Base-by-base conservation (phyloP, 2,797 vertebrate genomes). In the Otus scops region DNA sequence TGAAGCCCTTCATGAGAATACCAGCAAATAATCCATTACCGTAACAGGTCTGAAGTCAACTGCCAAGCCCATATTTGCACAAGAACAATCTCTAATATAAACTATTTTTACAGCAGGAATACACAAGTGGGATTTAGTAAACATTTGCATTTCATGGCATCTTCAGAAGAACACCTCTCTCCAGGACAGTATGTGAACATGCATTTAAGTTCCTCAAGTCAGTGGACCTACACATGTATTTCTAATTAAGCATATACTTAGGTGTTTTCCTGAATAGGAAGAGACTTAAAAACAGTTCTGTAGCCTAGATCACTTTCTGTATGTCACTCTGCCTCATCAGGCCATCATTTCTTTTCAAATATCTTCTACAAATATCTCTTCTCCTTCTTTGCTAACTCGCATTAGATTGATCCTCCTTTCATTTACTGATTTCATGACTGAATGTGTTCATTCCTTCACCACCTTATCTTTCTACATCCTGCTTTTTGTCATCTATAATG, bases 31-130 rank as follows among this genome's bases (percentile, higher is more conserved):
- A 50, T 47, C 45, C 20, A 73, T 21, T 80, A 67, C 22, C 3
- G 1, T 45, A 81, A 71, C 21, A 87, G n/a, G 38, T 43, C 45
- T 90, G 65, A 92, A 86, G 13, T 60, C 53, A 77, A 70, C 19
- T 80, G 43, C 32, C 76, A 93, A 43, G 53, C 32, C 20, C 17
- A 50, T 47, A 73, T 7, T 1, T 7, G 50, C 83, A 89, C 85
- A 92, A 93, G 74, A 96, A 97, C 96, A 95, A 85, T 45, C 28
- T 34, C 75, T 56, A 80, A 64, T 75, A 78, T 45, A 71, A 96
- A 94, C 9, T 95, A 63, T 86, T 97, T 95, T 86, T 95, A 34
- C 17, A 92, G 63, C 77, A 85, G 34, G 77, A 90, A 81, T 87
- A 83, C 67, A 92, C 78, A 92, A 82, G 45, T 67, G 12, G 22